Evolutionary conservation across 2,797 vertebrate genomes (phyloP), one percentile per base, ranked within the genome.

Genomic region (Morus bassanus): DNA sequence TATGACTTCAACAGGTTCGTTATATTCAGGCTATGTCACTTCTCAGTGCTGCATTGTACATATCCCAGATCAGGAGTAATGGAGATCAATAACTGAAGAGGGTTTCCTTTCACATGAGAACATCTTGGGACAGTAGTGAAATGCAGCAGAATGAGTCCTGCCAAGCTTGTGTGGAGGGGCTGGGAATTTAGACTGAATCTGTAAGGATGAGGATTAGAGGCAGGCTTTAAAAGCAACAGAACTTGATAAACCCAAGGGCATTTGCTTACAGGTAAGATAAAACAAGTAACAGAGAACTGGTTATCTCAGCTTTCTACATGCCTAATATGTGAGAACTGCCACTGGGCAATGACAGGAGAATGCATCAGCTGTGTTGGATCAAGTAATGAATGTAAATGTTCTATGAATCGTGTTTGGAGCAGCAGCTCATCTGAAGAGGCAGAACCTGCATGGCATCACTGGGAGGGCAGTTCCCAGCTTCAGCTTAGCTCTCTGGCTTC

Each of bases 401-500:
- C 3, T 35, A 0, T 8, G 51, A 48, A 2, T 13, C 4, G 0
- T 7, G 4, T 45, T 23, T 63, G 73, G 45, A 53, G 85, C 60
- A 9, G 11, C 3, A 5, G 21, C 31, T 80, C 5, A 3, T 39
- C 33, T 21, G 50, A 17, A 45, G 59, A 35, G 50, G 73, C 53
- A 79, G 39, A 16, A 81, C 8, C 31, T 37, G 12, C 3, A 2
- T 33, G 25, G 6, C 50, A 3, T 21, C 37, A 0, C 17, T 23
- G 53, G 30, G 37, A 68, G 56, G 56, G 24, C 50, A 41, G 30
- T 21, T 70, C 82, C 56, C 59, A 72, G 25, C 41, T 31, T 25
- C 51, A 89, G 8, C 13, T 74, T 17, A 18, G 48, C 22, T 37
- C 35, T 39, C 6, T 15, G 25, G 8, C 5, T 70, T 53, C 43